Evolutionary conservation across 1,140 invertebrate genomes (phyloP), one percentile per base, ranked within the genome.

Genomic region (Drosophila pectinifera): DNA sequence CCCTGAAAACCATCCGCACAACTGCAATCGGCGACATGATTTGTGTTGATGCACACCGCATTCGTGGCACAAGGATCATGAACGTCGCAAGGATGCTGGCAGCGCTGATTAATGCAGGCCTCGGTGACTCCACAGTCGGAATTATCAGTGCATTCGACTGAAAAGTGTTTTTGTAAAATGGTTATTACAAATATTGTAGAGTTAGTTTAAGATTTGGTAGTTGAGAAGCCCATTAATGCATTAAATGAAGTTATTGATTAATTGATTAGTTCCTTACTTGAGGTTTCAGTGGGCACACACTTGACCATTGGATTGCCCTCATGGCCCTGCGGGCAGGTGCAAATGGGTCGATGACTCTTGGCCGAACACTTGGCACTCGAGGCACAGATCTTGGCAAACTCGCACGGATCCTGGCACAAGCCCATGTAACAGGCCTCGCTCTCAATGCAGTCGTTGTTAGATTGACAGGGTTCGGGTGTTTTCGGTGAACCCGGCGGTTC

Each of bases 31-130:
- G 96, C 95, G 64, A 95, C 95, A 88, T 98, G 97, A 78, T 97
- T 96, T n/a, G 95, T 95, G 80, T 97, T 97, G 91, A 97, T 95
- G 93, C 97, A 98, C 62, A 97, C 94, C 38, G 97, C 97, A 92
- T 97, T 96, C 70, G 94, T 93, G 72, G 95, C 96, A 91, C 97
- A 98, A 13, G 96, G 96, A 92, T 97, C 96, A 79, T 95, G 95
- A 58, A 96, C 93, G 77, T 95, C 95, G 92, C 97, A 98, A 20
- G 97, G 97, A 92, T 95, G 95, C 92, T 96, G 95, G 92, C 97
- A 98, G 92, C 94, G 94, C 83, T 94, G 94, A 92, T 95, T 95
- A 90, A 97, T 95, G 94, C 97, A 98, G 83, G 95, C 96, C 93
- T 97, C 95, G 18, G 95, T 96, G 81, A 96, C 91, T 43, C 94